phyloP scores from a whole-genome alignment of 1,140 invertebrate genomes.

The Drosophila prosaltans region DNA sequence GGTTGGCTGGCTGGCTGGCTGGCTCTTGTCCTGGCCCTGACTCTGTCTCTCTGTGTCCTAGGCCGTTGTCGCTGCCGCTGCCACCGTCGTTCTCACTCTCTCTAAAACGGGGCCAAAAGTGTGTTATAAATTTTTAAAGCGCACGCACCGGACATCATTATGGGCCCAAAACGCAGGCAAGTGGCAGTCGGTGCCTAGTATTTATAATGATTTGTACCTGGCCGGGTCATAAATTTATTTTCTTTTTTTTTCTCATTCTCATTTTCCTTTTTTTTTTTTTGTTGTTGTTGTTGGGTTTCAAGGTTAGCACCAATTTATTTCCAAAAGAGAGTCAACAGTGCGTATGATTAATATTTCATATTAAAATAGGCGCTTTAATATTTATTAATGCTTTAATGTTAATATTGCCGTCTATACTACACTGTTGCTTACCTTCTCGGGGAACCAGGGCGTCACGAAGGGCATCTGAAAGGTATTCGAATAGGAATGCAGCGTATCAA shows the following conservation, averaged over 20 bases:
- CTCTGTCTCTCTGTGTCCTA: constrained; percentile 4
- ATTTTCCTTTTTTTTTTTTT: constrained; percentile 4
- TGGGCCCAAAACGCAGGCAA: constrained; percentile 9
- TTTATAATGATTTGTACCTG: constrained; percentile 74
- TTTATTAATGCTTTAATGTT: constrained; percentile 64
- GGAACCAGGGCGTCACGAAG: constrained; percentile 96
- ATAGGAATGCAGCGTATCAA: constrained; percentile 97
- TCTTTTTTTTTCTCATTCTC: neutral
- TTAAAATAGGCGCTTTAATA: constrained; percentile 76
- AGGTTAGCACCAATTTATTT: constrained; percentile 70
- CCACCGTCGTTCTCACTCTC: constrained; percentile 4
- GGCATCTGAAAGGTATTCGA: constrained; percentile 98
- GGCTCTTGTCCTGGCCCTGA: neutral
- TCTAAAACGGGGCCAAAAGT: constrained; percentile 64
- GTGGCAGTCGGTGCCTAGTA: constrained; percentile 42
- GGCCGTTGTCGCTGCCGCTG: neutral
- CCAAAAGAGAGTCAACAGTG: constrained; percentile 57
- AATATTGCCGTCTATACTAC: neutral
- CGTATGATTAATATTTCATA: constrained; percentile 82
- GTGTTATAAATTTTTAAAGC: constrained; percentile 81
- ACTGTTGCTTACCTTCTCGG: constrained; percentile 89
- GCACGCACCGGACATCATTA: constrained; percentile 37
- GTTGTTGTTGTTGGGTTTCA: constrained; percentile 41
- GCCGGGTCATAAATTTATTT: constrained; percentile 62
- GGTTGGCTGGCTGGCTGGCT: constrained; percentile 4